Percentiles rank a stretch among this genome's conserved stretches.
phyloP scores from a whole-genome alignment of 2,113 vertebrate species.

The Cyprinodon tularosa region DNA sequence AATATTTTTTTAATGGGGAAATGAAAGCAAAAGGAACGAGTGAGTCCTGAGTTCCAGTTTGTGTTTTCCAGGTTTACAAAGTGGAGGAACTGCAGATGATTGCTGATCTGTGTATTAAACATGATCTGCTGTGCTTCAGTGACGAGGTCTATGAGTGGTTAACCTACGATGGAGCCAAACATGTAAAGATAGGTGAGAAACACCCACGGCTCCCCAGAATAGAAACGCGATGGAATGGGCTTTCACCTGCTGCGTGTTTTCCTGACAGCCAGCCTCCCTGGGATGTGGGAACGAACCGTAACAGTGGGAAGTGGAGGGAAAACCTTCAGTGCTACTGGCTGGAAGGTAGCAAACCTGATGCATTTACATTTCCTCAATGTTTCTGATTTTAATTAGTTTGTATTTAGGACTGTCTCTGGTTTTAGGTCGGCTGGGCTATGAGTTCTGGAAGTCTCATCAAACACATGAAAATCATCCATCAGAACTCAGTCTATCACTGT shows the following conservation, averaged over 20 bases:
- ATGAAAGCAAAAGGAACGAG: background rate
- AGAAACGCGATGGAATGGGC: background rate
- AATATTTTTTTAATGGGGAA: background rate
- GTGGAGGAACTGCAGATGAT: conserved; percentile 86
- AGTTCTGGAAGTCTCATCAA: conserved; percentile 83
- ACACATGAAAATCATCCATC: conserved; percentile 88
- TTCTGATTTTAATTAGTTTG: background rate
- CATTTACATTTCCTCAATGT: background rate
- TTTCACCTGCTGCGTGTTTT: background rate
- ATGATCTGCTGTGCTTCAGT: conserved; percentile 87
- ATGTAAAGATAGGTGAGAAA: conserved; percentile 88
- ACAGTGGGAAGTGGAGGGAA: conserved; percentile 92
- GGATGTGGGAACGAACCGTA: conserved; percentile 95
- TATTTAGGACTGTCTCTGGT: background rate
- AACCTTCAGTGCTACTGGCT: conserved; percentile 92
- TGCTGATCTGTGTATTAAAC: conserved; percentile 88
- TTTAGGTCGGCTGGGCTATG: conserved; percentile 92
- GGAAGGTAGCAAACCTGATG: conserved; percentile 83
- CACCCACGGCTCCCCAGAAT: background rate
- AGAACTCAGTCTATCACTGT: conserved; percentile 90
- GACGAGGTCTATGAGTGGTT: conserved; percentile 98
- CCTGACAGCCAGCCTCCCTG: conserved; percentile 87
- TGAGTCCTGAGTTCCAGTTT: background rate
- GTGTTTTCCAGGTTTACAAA: conserved; percentile 84
- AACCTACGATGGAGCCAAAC: conserved; percentile 85